Base-by-base conservation (phyloP, 2,888 invertebrate genomes). In the Cephus nigrinus region DNA sequence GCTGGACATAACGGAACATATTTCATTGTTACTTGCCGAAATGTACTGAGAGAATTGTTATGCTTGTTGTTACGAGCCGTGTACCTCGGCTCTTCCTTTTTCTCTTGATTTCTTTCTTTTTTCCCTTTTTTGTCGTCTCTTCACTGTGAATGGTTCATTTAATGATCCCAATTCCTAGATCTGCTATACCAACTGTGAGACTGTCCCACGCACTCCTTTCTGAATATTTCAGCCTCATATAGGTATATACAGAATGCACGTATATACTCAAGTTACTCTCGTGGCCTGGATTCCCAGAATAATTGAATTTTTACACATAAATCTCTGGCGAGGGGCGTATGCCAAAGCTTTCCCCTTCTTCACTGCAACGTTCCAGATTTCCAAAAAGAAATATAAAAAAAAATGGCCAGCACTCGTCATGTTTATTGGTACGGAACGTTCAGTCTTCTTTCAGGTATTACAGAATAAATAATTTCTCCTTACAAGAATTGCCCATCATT, bases 141-240 rank as follows among this genome's bases (percentile, higher is more conserved):
- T 71, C 33, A 5, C 71, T 33, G 71, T 33, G 71, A 71, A 71
- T 71, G 71, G 30, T 33, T 71, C 32, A 33, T 31, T 71, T 71
- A 71, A 71, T 33, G 71, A 71, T 78, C 74, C 74, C 36, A 76
- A 80, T 85, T 86, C 81, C 80, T 77, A 79, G 84, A 85, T 83
- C 79, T 83, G 79, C 80, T 80, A 81, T 80, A 80, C 75, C 72
- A n/a, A 69, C 75, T 80, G 83, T 84, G 85, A 73, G 82, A 86
- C 71, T 78, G 80, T 85, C 85, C 82, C 85, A 85, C 85, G 85
- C 83, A 85, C 86, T 74, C 79, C 81, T 86, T 85, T 85, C 86
- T 84, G 81, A 71, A 55, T 55, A 55, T 55, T 55, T 55, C 55
- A 55, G 55, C 23, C 55, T 5, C 55, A 55, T 23, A 9, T 55